A percentile compares a stretch with the other conserved stretches of the same genome.
These are phyloP conservation scores for Drosophila colorata DNA, from an alignment of 2,888 invertebrate species.

Conservation along the genomic window DNA sequence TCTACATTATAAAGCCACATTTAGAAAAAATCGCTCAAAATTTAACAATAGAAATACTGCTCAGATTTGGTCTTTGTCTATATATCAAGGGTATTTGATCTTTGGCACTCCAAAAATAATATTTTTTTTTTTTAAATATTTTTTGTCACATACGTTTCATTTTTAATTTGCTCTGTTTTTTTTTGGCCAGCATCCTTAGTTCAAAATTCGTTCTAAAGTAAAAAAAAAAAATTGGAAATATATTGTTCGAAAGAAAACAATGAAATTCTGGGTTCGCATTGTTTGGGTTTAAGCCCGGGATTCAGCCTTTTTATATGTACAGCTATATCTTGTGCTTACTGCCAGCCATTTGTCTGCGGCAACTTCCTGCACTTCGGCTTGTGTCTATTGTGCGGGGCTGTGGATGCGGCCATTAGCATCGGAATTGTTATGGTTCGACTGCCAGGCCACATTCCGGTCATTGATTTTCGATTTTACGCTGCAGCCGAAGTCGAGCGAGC, in stretches of 20 bases:
- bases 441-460: conserved; percentile 70
- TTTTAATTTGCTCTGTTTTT: neutral
- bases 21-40: no score
- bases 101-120: no score
- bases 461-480: conserved; percentile 79
- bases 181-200: neutral
- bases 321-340: conserved; percentile 15
- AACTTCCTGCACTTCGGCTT: conserved; percentile 70
- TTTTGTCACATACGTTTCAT: neutral
- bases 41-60: no score
- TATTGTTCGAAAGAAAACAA: neutral
- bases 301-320: neutral
- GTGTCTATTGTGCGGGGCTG: conserved; percentile 53
- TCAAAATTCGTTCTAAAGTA: neutral
- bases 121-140: no score
- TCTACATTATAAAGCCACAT: no score
- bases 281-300: neutral
- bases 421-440: conserved; percentile 71
- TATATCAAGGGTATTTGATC: no score
- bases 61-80: no score
- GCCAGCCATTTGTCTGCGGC: conserved; percentile 62
- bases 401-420: conserved; percentile 67
- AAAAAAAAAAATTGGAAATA: neutral
- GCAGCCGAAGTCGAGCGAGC: conserved; percentile 62
- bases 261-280: neutral